These are phyloP conservation scores for Chrysopilus asiliformis DNA, from an alignment of 2,888 invertebrate genomes.

Conservation along the genomic window DNA sequence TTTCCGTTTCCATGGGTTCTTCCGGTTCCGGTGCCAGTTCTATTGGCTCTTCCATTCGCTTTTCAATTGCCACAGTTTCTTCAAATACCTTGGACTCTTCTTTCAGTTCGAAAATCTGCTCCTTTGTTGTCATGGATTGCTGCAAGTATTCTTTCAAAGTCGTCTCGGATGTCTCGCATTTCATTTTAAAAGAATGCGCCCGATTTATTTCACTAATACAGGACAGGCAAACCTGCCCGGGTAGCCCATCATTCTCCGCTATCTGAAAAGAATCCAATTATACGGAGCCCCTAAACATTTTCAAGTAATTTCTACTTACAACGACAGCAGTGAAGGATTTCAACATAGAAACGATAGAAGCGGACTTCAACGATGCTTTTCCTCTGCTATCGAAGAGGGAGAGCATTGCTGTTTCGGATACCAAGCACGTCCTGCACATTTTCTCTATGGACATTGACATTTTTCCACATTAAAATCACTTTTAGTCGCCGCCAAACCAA, in stretches of 20 bases:
- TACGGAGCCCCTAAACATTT: too few species aligned
- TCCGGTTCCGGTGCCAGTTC: neutral
- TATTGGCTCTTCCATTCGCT: neutral
- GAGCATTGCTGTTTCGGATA: neutral
- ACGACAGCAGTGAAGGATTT: neutral
- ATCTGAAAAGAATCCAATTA: too few species aligned
- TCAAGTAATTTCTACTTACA: too few species aligned
- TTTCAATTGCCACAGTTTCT: neutral
- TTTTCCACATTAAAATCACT: too few species aligned
- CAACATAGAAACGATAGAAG: neutral
- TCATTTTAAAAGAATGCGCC: constrained; percentile 33
- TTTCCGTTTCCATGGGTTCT: neutral
- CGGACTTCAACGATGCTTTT: too few species aligned
- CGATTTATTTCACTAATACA: constrained; percentile 34
- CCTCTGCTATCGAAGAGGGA: neutral
- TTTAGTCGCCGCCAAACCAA: too few species aligned
- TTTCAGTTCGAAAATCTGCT: constrained; percentile 4
- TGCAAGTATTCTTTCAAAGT: constrained; percentile 24
- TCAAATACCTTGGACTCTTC: too few species aligned
- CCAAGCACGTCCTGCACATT: neutral
- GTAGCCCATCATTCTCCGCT: constrained; percentile 26
- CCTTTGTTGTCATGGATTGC: neutral
- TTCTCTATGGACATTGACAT: neutral
- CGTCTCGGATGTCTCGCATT: constrained; percentile 31
- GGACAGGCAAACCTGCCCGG: constrained; percentile 29